Evolutionary conservation across 1,140 invertebrate genomes (phyloP), one percentile per base, ranked within the genome.

Genomic region (Conus ventricosus): DNA sequence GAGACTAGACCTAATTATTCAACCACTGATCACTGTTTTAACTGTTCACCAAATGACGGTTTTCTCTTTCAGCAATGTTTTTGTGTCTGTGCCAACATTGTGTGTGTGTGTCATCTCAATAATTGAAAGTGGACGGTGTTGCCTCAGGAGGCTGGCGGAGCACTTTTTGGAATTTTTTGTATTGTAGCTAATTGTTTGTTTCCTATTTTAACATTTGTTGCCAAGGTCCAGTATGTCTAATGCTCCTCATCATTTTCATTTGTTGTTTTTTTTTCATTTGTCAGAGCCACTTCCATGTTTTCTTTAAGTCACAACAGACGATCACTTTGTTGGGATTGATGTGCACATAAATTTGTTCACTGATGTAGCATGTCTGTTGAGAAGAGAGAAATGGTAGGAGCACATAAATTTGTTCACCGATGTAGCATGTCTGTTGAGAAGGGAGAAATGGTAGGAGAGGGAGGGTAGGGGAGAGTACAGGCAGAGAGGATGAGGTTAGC

Each of bases 241-340:
- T 63, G 10, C 17, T 63, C 60, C 60, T 63, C 60, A 20, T 63
- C 17, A 13, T 63, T 11, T 63, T 13, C 11, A 20, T 63, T 63
- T 63, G 1, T 63, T 13, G 1, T 20, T 71, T 71, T 71, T 20
- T 23, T 23, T 11, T 7, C 23, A n/a, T 23, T 71, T 71, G 67
- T 71, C 67, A 71, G 20, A 71, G 20, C 67, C 67, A 71, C 67
- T 71, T 23, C 20, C 11, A 71, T 20, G 60, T 20, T 71, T 13
- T n/a, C 11, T 71, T 71, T 71, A 17, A 71, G 67, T 71, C 67
- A 71, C 20, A 71, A 10, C 67, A 23, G 67, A 71, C 67, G 67
- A 71, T 71, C 67, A 71, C 67, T 71, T 71, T 71, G 67, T n/a
- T 71, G 67, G 67, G 67, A 71, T 23, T 71, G 67, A 71, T 71